phyloP scores from a whole-genome alignment of 2,113 vertebrate genomes.

The Xiphophorus maculatus region DNA sequence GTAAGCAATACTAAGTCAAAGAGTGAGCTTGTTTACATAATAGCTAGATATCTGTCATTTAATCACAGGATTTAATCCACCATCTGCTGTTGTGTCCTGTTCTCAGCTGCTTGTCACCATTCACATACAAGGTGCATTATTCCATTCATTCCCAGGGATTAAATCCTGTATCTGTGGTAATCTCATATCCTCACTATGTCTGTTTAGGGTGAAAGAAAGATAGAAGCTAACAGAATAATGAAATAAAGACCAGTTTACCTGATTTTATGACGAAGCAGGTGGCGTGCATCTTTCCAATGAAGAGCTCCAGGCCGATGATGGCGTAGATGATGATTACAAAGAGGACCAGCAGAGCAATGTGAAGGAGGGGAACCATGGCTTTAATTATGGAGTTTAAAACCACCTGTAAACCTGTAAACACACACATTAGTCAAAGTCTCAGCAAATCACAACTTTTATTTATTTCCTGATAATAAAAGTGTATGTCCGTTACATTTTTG shows the following conservation, averaged over 20 bases:
- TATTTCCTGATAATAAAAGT: background rate
- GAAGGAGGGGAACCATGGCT: constrained; percentile 84
- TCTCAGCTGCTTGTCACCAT: constrained; percentile 37
- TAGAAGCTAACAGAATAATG: background rate
- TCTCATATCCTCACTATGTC: background rate
- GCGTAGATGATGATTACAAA: constrained; percentile 85
- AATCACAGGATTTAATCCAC: constrained; percentile 62
- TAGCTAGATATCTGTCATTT: constrained; percentile 62
- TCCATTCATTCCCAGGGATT: constrained; percentile 51
- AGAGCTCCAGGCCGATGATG: constrained; percentile 83
- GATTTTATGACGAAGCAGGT: constrained; percentile 75
- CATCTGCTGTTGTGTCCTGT: constrained; percentile 61
- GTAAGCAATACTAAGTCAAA: constrained; percentile 22
- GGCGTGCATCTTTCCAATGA: constrained; percentile 84
- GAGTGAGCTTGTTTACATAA: constrained; percentile 56
- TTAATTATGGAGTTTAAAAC: constrained; percentile 85
- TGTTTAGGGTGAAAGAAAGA: background rate
- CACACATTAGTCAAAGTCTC: constrained; percentile 6
- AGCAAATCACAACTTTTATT: background rate
- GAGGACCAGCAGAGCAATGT: constrained; percentile 84
- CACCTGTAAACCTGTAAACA: constrained; percentile 80
- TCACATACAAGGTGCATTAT: constrained; percentile 41
- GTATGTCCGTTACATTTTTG: background rate
- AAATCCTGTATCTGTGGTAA: constrained; percentile 17
- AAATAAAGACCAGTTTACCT: constrained; percentile 51